These are phyloP conservation scores for Tenthredo scrophulariae DNA, from an alignment of 2,888 invertebrate genomes.

Conservation along the genomic window DNA sequence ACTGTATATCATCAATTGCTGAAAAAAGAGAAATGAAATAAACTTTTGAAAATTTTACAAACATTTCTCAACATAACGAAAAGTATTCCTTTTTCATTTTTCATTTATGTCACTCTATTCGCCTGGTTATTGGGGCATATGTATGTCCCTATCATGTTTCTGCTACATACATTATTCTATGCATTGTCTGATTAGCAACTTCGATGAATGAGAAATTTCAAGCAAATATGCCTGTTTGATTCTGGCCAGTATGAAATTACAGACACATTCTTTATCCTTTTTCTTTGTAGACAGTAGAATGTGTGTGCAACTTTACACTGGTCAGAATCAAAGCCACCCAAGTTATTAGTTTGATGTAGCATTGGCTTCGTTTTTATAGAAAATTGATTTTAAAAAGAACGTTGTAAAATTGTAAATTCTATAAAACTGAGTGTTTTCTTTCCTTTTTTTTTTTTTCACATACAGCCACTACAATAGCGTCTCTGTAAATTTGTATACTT, in stretches of 20 bases:
- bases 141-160: conserved; percentile 24
- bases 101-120: neutral
- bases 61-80: neutral
- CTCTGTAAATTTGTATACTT: conserved; percentile 60
- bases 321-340: neutral
- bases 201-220: neutral
- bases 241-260: too few species aligned
- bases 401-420: conserved; percentile 55
- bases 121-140: neutral
- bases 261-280: too few species aligned
- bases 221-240: neutral
- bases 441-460: conserved; percentile 34
- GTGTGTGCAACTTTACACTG: neutral
- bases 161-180: neutral
- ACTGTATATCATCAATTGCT: neutral
- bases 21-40: neutral
- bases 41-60: neutral
- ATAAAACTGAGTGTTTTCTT: conserved; percentile 60
- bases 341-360: neutral
- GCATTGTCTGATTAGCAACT: neutral
- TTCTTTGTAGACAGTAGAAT: too few species aligned
- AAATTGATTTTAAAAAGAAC: conserved; percentile 51
- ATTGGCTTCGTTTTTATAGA: neutral
- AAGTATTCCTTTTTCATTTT: neutral
- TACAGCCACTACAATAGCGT: conserved; percentile 52